Evolutionary conservation across 2,797 vertebrate genomes (phyloP).

Genomic region (Lophius americanus): DNA sequence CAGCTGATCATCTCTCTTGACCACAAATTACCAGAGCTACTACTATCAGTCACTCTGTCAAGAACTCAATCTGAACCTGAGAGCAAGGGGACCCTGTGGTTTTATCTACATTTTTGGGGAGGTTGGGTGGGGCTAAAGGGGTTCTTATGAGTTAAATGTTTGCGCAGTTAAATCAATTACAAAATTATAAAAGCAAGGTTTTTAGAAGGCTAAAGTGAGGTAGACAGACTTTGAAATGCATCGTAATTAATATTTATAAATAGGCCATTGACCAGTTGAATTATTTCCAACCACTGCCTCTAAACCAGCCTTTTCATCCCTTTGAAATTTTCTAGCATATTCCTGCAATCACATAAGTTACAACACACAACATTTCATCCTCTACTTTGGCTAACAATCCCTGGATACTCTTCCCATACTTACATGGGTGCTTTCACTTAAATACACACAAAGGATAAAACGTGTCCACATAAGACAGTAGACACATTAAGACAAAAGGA

Average conservation of each 20-base stretch:
- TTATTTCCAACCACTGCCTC: slow-evolving; percentile 76
- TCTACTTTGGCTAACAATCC: slow-evolving; percentile 84
- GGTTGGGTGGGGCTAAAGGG: slow-evolving; percentile 22
- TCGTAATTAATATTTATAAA: slow-evolving; percentile 80
- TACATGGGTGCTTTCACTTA: slow-evolving; percentile 76
- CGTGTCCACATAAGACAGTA: slow-evolving; percentile 64
- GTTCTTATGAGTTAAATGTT: slow-evolving; percentile 63
- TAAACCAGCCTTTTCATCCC: slow-evolving; percentile 71
- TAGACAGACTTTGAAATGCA: slow-evolving; percentile 83
- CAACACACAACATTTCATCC: slow-evolving; percentile 78
- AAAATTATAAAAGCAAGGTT: slow-evolving; percentile 58
- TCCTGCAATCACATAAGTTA: slow-evolving; percentile 79
- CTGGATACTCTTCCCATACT: slow-evolving; percentile 78
- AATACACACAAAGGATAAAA: slow-evolving; percentile 77
- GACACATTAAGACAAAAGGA: slow-evolving; percentile 69
- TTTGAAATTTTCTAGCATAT: slow-evolving; percentile 81
- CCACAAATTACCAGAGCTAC: slow-evolving; percentile 71
- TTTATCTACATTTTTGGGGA: slow-evolving; percentile 64
- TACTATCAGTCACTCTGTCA: slow-evolving; percentile 76
- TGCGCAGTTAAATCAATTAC: slow-evolving; percentile 66
- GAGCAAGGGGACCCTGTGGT: slow-evolving; percentile 81
- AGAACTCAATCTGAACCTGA: slow-evolving; percentile 80
- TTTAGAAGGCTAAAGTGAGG: slow-evolving; percentile 81
- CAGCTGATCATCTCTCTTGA: slow-evolving; percentile 71
- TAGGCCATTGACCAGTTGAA: slow-evolving; percentile 78